Conservation (phyloP, 1,140 invertebrate genomes). For the Archivesica marissinica region DNA sequence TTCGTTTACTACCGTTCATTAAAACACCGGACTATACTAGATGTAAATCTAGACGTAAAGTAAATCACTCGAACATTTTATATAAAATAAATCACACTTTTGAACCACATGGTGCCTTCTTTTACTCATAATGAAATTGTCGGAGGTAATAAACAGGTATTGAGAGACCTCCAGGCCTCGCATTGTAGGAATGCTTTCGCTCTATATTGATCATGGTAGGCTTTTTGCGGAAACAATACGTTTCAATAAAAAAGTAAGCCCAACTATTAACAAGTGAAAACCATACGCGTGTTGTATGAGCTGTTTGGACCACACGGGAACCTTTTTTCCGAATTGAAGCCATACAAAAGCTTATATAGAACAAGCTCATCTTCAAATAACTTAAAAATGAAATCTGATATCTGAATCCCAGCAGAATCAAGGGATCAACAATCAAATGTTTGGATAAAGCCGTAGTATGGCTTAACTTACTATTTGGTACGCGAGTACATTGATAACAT, state of each 20-base stretch:
- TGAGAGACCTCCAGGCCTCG: conserved; percentile 12
- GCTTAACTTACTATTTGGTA: no score
- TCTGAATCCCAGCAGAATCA: no score
- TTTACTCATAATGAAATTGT: conserved; percentile 23
- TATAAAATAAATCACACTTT: conserved; percentile 43
- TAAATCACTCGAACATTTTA: background rate
- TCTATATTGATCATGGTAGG: background rate
- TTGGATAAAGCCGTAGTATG: no score
- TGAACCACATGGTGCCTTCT: conserved; percentile 22
- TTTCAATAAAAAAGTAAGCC: conserved; percentile 1
- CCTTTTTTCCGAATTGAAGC: no score
- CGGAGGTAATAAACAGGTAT: conserved; percentile 13
- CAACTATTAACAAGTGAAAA: background rate
- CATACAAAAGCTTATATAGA: no score
- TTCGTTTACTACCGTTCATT: conserved; percentile 23
- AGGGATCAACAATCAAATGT: no score
- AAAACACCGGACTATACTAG: background rate
- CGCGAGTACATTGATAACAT: no score
- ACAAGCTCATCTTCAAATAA: no score
- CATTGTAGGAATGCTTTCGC: conserved; percentile 4
- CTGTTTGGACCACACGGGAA: conserved; percentile 12
- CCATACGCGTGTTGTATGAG: background rate
- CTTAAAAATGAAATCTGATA: no score
- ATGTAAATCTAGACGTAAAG: conserved; percentile 36
- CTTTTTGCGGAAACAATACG: background rate